phyloP scores from a whole-genome alignment of 2,888 invertebrate genomes.

The Epinotia ramella region DNA sequence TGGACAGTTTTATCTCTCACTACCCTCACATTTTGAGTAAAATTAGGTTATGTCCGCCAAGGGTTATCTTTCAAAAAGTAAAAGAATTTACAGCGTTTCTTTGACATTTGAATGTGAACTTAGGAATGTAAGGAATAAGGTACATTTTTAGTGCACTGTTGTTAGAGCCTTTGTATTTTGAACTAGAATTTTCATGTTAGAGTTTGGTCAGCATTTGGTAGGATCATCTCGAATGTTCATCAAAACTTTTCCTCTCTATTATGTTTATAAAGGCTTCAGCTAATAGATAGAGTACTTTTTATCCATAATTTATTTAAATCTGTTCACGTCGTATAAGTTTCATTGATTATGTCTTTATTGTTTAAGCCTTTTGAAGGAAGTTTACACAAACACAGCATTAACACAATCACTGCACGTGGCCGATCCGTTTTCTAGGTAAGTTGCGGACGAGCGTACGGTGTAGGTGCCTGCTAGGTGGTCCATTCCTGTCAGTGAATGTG shows the following conservation, averaged over 20 bases:
- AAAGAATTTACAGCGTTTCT: not conserved
- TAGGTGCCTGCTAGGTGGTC: too few species aligned
- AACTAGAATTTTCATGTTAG: not conserved
- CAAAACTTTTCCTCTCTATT: slow-evolving; percentile 19
- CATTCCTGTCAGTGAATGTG: too few species aligned
- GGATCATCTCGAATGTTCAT: slow-evolving; percentile 26
- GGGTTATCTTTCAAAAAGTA: slow-evolving; percentile 5
- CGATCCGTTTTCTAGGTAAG: too few species aligned
- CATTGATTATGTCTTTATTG: not conserved
- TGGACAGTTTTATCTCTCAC: slow-evolving; percentile 39
- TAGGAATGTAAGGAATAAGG: not conserved
- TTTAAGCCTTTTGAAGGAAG: too few species aligned
- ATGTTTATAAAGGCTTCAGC: not conserved
- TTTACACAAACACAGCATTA: not conserved
- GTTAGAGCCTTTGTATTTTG: not conserved
- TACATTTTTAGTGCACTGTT: not conserved
- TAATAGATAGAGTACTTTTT: not conserved
- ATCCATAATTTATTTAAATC: not conserved
- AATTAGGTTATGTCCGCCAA: slow-evolving; percentile 21
- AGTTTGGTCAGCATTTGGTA: slow-evolving; percentile 11
- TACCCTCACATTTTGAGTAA: slow-evolving; percentile 9
- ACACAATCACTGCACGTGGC: not conserved
- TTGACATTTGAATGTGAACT: not conserved
- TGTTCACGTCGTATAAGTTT: not conserved
- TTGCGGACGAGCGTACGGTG: too few species aligned